Evolutionary conservation across 2,113 vertebrate species (phyloP).

Genomic region (cattle (Bos taurus)): DNA sequence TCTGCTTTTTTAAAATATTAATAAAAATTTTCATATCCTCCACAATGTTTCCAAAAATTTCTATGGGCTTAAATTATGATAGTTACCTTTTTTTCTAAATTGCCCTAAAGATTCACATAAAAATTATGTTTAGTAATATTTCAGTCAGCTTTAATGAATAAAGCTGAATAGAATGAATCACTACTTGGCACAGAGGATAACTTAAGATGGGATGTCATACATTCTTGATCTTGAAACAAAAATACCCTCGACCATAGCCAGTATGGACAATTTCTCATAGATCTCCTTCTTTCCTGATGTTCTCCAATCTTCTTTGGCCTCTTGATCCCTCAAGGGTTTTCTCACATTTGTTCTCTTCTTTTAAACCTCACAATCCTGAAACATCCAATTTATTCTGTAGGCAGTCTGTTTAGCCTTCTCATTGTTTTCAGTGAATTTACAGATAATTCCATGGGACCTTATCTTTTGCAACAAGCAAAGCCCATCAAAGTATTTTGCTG

Average conservation of each 20-base stretch:
- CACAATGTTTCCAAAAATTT: background rate
- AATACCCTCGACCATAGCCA: background rate
- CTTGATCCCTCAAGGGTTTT: background rate
- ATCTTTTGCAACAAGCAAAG: background rate
- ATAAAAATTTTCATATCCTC: background rate
- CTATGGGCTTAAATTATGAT: background rate
- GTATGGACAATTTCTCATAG: background rate
- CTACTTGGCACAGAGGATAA: background rate
- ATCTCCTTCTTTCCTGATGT: background rate
- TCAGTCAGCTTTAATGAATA: background rate
- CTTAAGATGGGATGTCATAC: background rate
- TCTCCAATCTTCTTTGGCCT: background rate
- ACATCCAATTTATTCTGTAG: background rate
- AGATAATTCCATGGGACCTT: background rate
- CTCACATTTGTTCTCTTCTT: background rate
- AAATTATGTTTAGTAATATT: background rate
- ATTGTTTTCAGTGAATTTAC: background rate
- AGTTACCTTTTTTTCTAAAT: background rate
- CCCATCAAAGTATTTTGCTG: background rate
- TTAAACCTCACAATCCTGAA: background rate
- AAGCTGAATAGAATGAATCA: background rate
- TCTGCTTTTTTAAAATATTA: background rate
- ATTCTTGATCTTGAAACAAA: background rate
- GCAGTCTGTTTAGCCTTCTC: background rate
- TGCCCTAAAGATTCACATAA: background rate